A percentile compares a stretch with the other conserved stretches of the same genome.
phyloP scores from a whole-genome alignment of 2,888 invertebrate genomes.

The Aphelenchoides bicaudatus region DNA sequence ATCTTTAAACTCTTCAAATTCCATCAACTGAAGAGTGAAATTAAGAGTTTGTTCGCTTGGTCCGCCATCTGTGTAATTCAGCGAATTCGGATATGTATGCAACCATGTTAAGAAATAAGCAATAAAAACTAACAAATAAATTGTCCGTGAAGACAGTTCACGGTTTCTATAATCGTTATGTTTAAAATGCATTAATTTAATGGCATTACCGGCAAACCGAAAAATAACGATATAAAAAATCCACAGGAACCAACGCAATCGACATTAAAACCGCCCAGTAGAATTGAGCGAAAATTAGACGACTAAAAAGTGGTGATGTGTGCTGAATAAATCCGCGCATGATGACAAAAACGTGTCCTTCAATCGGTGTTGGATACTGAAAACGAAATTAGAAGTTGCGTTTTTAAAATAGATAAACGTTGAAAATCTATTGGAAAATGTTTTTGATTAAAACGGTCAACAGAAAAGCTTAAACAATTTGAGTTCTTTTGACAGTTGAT shows the following conservation, averaged over 20 bases:
- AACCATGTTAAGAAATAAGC: slow-evolving; percentile 2
- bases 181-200: neutral
- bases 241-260: slow-evolving; percentile 1
- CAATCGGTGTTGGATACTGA: neutral
- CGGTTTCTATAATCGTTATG: neutral
- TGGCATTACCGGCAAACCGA: neutral
- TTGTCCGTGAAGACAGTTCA: neutral
- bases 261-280: neutral
- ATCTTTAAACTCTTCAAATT: neutral
- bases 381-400: too few relatives aligned
- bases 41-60: neutral
- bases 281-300: too few relatives aligned
- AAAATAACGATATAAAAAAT: slow-evolving; percentile 2
- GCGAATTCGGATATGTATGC: neutral
- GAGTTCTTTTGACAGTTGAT: too few relatives aligned
- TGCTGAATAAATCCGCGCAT: neutral
- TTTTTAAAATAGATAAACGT: too few relatives aligned
- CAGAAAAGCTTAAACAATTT: too few relatives aligned
- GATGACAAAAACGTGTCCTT: slow-evolving; percentile 1
- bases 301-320: too few relatives aligned
- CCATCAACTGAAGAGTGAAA: neutral
- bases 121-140: neutral
- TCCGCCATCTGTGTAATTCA: neutral
- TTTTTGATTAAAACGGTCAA: too few relatives aligned
- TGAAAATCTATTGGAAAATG: too few relatives aligned